Evolutionary conservation across 2,797 vertebrate species (phyloP).

Genomic region (Labroides dimidiatus): DNA sequence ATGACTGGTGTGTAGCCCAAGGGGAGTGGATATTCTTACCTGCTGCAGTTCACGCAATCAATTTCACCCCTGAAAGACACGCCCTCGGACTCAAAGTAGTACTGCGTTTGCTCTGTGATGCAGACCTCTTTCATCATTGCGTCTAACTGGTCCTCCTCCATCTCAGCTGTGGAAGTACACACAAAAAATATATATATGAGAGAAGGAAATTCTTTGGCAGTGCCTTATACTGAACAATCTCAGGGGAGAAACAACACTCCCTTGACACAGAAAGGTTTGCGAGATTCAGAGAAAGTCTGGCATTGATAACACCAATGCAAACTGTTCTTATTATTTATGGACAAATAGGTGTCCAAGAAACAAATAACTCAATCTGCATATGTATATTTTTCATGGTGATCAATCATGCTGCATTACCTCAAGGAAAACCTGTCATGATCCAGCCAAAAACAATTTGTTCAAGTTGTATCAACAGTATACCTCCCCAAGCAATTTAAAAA

Average conservation of each 20-base stretch:
- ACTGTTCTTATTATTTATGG: no score
- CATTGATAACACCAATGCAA: no score
- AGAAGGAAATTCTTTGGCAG: no score
- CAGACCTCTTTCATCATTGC: conserved; percentile 90
- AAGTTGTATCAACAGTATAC: no score
- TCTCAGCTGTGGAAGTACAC: conserved; percentile 83
- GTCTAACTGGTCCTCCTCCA: conserved; percentile 86
- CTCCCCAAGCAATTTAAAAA: no score
- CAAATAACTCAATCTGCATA: not conserved
- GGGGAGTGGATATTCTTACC: conserved; percentile 78
- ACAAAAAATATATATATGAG: not conserved
- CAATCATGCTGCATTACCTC: not conserved
- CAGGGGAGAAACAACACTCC: no score
- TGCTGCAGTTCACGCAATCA: conserved; percentile 93
- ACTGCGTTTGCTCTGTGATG: conserved; percentile 96
- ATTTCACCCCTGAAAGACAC: conserved; percentile 87
- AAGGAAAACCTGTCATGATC: no score
- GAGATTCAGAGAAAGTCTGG: no score
- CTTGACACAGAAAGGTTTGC: no score
- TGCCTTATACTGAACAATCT: no score
- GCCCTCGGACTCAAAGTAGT: conserved; percentile 89
- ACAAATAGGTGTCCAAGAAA: not conserved
- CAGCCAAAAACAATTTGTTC: no score
- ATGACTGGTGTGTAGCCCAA: not conserved
- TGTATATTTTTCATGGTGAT: not conserved